These are phyloP conservation scores for Ephydatia muelleri DNA, from an alignment of 37 sponge, comb jelly and placozoan genomes.

Conservation along the genomic window DNA sequence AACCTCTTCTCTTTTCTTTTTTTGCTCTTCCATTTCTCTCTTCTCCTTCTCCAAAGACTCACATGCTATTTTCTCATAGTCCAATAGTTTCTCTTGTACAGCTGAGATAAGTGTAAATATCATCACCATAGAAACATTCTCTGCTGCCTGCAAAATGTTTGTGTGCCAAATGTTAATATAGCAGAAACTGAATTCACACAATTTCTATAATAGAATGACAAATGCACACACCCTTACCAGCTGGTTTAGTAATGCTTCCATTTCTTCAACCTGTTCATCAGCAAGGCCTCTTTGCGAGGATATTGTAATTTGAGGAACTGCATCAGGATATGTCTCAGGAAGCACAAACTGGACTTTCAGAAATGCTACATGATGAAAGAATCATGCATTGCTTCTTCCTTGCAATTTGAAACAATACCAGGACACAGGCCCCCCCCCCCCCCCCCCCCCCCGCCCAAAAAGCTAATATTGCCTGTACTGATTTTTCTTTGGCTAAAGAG, in stretches of 20 bases:
- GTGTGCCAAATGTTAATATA: not conserved
- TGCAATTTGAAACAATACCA: no score
- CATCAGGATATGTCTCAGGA: conserved; percentile 65
- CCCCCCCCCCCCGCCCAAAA: no score
- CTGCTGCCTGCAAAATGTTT: conserved; percentile 49
- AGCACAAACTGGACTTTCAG: conserved; percentile 34
- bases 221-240: conserved; percentile 34
- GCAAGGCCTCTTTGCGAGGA: conserved; percentile 4
- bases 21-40: conserved; percentile 48
- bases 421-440: no score
- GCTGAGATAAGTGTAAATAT: conserved; percentile 65
- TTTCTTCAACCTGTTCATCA: conserved; percentile 23
- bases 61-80: conserved; percentile 24
- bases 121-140: conserved; percentile 77
- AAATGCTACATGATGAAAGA: conserved; percentile 17
- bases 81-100: conserved; percentile 58
- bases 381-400: no score
- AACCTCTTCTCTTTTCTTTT: conserved; percentile 59
- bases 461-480: no score
- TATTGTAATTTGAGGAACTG: conserved; percentile 15
- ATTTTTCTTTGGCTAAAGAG: no score
- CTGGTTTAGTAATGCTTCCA: conserved; percentile 28
- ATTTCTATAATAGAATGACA: no score
- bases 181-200: no score
- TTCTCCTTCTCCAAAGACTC: conserved; percentile 23